These are phyloP conservation scores for Zoanthus sociatus DNA, from an alignment of 92 coral and sea anemone species.

Conservation along the genomic window DNA sequence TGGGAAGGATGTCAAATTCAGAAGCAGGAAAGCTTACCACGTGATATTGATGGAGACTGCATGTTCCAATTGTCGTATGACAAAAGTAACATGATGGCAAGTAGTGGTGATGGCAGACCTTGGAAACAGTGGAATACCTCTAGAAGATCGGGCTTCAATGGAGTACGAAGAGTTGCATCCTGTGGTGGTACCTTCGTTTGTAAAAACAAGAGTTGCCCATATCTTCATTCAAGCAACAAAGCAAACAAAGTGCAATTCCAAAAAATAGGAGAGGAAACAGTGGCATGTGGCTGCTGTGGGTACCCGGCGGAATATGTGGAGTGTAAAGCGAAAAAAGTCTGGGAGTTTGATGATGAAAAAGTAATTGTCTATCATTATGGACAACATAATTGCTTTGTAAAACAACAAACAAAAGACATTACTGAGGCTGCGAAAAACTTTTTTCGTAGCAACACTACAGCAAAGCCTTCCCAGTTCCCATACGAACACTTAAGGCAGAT, in stretches of 20 bases:
- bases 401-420: slow-evolving; percentile 9
- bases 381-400: slow-evolving; percentile 48
- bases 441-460: slow-evolving; percentile 54
- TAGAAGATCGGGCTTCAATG: slow-evolving; percentile 38
- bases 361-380: slow-evolving; percentile 67
- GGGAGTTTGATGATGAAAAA: slow-evolving; percentile 63
- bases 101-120: slow-evolving; percentile 65
- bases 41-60: slow-evolving; percentile 45
- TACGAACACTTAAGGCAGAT: slow-evolving; percentile 54
- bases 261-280: background rate
- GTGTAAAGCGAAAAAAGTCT: slow-evolving; percentile 64
- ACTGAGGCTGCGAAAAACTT: slow-evolving; percentile 49
- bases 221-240: slow-evolving; percentile 26
- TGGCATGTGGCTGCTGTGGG: slow-evolving; percentile 47
- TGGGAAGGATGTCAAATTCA: slow-evolving; percentile 9
- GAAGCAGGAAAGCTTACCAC: slow-evolving; percentile 34
- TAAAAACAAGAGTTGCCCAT: slow-evolving; percentile 51
- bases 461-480: slow-evolving; percentile 74
- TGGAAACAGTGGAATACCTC: slow-evolving; percentile 79
- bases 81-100: slow-evolving; percentile 46
- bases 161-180: slow-evolving; percentile 59
- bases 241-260: slow-evolving; percentile 58
- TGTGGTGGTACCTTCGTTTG: slow-evolving; percentile 71
- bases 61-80: slow-evolving; percentile 38
- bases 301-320: slow-evolving; percentile 17